These are phyloP conservation scores for Mesorhabditis belari DNA, from an alignment of 2,888 invertebrate species.

Conservation along the genomic window DNA sequence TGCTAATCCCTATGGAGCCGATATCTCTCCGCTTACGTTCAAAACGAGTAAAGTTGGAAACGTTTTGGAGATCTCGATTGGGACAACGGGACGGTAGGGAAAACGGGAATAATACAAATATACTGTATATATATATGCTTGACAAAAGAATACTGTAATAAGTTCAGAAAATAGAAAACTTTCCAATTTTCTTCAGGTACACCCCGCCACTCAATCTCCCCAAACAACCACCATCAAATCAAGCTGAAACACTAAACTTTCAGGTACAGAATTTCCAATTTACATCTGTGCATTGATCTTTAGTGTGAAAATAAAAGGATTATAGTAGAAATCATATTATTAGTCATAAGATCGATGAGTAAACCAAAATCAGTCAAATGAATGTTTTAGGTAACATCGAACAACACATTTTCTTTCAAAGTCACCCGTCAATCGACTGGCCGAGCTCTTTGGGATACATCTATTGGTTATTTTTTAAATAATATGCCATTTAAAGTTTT, in stretches of 20 bases:
- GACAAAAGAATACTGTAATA: no score
- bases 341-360: no score
- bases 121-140: background rate
- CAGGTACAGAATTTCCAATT: constrained; percentile 12
- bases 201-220: constrained; percentile 24
- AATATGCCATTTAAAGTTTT: background rate
- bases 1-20: constrained; percentile 26
- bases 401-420: background rate
- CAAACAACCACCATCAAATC: constrained; percentile 10
- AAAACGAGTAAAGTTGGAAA: constrained; percentile 11
- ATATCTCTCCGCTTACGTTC: constrained; percentile 16
- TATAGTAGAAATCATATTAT: no score
- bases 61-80: constrained; percentile 16
- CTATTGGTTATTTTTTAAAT: constrained; percentile 10
- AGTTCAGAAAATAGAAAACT: no score
- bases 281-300: no score
- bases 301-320: no score
- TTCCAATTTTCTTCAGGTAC: constrained; percentile 6
- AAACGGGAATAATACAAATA: no score
- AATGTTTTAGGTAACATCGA: background rate
- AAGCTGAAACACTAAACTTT: constrained; percentile 8
- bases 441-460: constrained; percentile 21
- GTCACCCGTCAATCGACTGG: constrained; percentile 12
- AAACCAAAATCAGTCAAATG: no score
- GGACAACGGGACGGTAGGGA: constrained; percentile 3